Evolutionary conservation across 2,888 invertebrate species (phyloP).

Genomic region (Sinodicranocentrus sp.): DNA sequence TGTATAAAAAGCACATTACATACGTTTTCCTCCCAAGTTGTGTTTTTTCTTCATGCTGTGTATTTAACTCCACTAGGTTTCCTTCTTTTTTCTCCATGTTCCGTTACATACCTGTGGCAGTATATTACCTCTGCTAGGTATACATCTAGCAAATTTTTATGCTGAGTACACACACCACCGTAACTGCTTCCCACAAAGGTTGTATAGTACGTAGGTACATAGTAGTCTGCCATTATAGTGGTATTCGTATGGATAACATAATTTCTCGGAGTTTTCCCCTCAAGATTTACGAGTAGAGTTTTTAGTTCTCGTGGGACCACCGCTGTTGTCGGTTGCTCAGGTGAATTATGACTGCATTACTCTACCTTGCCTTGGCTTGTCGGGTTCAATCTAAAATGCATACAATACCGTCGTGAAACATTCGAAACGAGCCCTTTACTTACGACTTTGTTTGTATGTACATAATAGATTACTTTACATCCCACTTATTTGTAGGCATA

Average conservation of each 20-base stretch:
- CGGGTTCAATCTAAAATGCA: slow-evolving; percentile 69
- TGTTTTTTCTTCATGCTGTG: too few species aligned
- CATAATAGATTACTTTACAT: slow-evolving; percentile 56
- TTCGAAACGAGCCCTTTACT: slow-evolving; percentile 36
- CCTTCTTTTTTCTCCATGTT: too few species aligned
- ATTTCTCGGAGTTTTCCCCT: slow-evolving; percentile 74
- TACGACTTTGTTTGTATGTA: slow-evolving; percentile 38
- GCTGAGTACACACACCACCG: background rate
- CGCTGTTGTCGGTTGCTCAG: slow-evolving; percentile 76
- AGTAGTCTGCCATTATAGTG: too few species aligned
- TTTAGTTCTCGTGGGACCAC: slow-evolving; percentile 76
- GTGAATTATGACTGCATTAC: slow-evolving; percentile 76
- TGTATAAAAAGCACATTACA: slow-evolving; percentile 25
- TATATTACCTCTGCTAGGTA: background rate
- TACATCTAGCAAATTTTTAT: background rate
- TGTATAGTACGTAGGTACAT: too few species aligned
- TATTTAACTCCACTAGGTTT: too few species aligned
- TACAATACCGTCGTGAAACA: slow-evolving; percentile 34
- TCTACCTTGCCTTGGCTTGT: slow-evolving; percentile 64
- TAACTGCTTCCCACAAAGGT: too few species aligned
- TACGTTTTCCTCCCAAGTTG: too few species aligned
- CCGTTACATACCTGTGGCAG: slow-evolving; percentile 39
- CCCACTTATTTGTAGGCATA: slow-evolving; percentile 14
- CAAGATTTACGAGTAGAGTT: slow-evolving; percentile 76
- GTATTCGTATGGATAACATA: slow-evolving; percentile 59